These are phyloP conservation scores for Apus apus DNA, from an alignment of 2,113 vertebrate genomes.

Conservation along the genomic window DNA sequence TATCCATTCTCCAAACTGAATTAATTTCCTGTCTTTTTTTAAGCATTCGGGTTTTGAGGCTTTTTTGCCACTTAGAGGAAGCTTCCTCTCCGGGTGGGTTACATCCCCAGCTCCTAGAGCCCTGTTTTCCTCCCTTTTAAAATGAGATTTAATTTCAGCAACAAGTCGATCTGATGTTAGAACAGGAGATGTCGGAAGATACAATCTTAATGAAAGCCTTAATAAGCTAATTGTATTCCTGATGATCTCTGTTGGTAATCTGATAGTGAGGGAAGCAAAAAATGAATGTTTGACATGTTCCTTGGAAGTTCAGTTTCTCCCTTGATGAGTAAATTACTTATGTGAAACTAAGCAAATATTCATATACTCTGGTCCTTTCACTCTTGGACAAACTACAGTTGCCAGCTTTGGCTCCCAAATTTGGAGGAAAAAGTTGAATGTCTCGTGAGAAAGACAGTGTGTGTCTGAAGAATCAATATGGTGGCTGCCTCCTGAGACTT, in stretches of 20 bases:
- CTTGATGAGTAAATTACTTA: not conserved
- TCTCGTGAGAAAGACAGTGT: not conserved
- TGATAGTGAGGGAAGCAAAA: conserved; percentile 19
- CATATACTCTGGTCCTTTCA: not conserved
- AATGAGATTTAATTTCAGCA: conserved; percentile 65
- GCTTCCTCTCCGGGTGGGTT: conserved; percentile 22
- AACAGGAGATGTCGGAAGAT: conserved; percentile 41
- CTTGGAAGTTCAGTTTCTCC: not conserved
- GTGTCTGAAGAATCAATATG: not conserved
- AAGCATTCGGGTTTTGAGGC: conserved; percentile 38
- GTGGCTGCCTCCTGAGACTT: not conserved
- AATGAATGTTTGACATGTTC: not conserved
- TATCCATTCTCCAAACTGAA: not conserved
- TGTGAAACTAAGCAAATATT: not conserved
- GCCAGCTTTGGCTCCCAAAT: not conserved
- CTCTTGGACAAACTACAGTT: not conserved
- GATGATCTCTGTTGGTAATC: not conserved
- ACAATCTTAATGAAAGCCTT: conserved; percentile 57
- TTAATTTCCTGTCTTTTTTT: conserved; percentile 18
- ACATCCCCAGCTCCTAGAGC: conserved; percentile 28
- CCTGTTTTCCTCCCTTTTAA: conserved; percentile 53
- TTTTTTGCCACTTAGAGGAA: conserved; percentile 44
- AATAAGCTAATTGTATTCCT: conserved; percentile 36
- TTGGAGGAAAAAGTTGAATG: not conserved
- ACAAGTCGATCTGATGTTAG: conserved; percentile 54